Percentiles rank a stretch among this genome's conserved stretches.
These are phyloP conservation scores for Cheracebus regulus DNA, from an alignment of 2,797 vertebrate species.

Conservation along the genomic window DNA sequence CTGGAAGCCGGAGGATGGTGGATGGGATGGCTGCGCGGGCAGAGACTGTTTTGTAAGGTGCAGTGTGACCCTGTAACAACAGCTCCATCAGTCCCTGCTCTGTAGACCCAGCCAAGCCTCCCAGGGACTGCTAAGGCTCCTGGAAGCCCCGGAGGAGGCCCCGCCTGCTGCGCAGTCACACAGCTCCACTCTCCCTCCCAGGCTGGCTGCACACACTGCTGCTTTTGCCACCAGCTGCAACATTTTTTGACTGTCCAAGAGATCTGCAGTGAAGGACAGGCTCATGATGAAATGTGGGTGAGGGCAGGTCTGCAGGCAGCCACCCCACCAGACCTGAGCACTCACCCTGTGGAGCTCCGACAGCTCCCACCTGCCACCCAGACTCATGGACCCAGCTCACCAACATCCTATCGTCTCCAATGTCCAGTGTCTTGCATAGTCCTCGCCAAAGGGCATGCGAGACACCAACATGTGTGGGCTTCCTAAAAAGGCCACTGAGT, in stretches of 20 bases:
- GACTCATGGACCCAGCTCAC: neutral
- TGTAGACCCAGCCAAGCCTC: neutral
- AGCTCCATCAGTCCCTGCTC: neutral
- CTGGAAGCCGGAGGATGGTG: slow-evolving; percentile 92
- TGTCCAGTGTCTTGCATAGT: no score
- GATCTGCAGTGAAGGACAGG: neutral
- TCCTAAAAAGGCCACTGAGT: neutral
- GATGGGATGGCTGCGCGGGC: slow-evolving; percentile 90
- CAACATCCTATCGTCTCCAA: neutral
- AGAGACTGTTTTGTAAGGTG: slow-evolving; percentile 94
- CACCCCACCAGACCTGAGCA: neutral
- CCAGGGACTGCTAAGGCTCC: no score
- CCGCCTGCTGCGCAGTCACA: neutral
- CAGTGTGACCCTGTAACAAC: slow-evolving; percentile 89
- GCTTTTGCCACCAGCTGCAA: neutral
- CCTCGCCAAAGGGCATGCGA: neutral
- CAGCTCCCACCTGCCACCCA: neutral
- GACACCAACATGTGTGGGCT: neutral
- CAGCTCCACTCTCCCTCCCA: neutral
- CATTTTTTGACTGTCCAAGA: neutral
- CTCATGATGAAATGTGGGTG: neutral
- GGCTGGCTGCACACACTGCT: neutral
- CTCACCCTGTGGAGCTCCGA: neutral
- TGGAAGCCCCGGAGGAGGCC: neutral
- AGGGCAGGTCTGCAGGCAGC: neutral